Conservation (phyloP, 2,888 invertebrate genomes). For the Cantharis flavilabris region DNA sequence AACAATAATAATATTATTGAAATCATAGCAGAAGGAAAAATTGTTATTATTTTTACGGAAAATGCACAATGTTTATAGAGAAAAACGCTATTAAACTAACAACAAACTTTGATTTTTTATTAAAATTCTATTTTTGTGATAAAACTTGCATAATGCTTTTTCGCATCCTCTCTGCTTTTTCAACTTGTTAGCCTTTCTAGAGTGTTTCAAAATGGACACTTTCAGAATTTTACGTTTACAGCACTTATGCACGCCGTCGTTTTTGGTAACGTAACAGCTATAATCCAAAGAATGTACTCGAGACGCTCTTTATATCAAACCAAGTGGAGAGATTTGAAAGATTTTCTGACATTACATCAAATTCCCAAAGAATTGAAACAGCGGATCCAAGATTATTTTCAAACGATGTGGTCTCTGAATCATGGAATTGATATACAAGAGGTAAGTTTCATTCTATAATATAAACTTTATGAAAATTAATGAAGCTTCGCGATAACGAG, state of each 20-base stretch:
- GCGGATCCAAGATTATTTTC: slow-evolving; percentile 96
- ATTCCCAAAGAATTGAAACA: slow-evolving; percentile 94
- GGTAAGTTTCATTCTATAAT: slow-evolving; percentile 60
- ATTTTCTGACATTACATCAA: slow-evolving; percentile 91
- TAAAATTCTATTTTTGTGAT: not conserved
- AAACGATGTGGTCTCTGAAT: slow-evolving; percentile 97
- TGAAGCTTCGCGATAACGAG: not conserved
- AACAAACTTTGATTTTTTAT: not conserved
- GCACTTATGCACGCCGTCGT: slow-evolving; percentile 98
- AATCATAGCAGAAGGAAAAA: too few relatives aligned
- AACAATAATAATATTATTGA: too few relatives aligned
- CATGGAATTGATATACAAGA: slow-evolving; percentile 96
- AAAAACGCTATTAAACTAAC: too few relatives aligned
- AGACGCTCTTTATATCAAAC: slow-evolving; percentile 91
- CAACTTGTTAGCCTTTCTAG: not conserved
- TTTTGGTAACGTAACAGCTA: slow-evolving; percentile 96
- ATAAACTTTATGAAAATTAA: not conserved
- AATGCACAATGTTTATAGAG: too few relatives aligned
- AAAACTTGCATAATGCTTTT: too few relatives aligned
- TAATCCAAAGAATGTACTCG: slow-evolving; percentile 96
- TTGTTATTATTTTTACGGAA: too few relatives aligned
- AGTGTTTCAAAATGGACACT: not conserved
- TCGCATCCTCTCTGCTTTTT: not conserved
- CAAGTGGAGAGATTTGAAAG: slow-evolving; percentile 93
- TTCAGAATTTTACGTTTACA: slow-evolving; percentile 54